phyloP scores from a whole-genome alignment of 1,140 invertebrate species.

The Drusus annulatus region DNA sequence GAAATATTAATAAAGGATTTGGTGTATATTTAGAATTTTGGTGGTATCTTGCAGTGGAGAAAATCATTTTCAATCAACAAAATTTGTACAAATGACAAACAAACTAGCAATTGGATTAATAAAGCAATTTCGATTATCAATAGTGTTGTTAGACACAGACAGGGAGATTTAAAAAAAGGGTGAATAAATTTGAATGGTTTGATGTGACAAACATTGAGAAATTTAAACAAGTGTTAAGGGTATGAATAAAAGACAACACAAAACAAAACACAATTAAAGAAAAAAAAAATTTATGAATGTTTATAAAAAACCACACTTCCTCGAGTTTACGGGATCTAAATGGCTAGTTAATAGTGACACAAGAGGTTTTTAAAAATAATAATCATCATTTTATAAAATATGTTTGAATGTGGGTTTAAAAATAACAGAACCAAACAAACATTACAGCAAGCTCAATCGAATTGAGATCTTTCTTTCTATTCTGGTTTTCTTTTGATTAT shows the following conservation, averaged over 20 bases:
- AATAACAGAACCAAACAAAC: too few species aligned
- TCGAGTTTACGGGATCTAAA: slow-evolving; percentile 7
- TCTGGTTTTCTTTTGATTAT: too few species aligned
- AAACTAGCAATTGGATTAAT: neutral
- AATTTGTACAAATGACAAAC: too few species aligned
- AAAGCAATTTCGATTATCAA: neutral
- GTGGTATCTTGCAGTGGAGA: too few species aligned
- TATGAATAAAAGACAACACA: slow-evolving; percentile 10
- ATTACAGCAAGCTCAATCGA: too few species aligned
- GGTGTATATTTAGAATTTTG: too few species aligned
- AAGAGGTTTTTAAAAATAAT: neutral
- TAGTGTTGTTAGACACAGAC: slow-evolving; percentile 6
- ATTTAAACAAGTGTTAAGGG: slow-evolving; percentile 1
- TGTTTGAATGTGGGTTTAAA: too few species aligned
- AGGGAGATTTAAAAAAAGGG: neutral
- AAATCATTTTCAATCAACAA: too few species aligned
- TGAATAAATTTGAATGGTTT: neutral
- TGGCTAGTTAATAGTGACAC: neutral
- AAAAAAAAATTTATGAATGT: neutral
- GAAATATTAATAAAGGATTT: too few species aligned
- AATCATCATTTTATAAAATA: too few species aligned
- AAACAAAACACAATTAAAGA: slow-evolving; percentile 9
- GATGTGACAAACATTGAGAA: neutral
- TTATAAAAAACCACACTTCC: neutral
- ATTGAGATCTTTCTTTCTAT: too few species aligned